Conservation (phyloP, 2,113 vertebrate species). For the Chlorocebus sabaeus region DNA sequence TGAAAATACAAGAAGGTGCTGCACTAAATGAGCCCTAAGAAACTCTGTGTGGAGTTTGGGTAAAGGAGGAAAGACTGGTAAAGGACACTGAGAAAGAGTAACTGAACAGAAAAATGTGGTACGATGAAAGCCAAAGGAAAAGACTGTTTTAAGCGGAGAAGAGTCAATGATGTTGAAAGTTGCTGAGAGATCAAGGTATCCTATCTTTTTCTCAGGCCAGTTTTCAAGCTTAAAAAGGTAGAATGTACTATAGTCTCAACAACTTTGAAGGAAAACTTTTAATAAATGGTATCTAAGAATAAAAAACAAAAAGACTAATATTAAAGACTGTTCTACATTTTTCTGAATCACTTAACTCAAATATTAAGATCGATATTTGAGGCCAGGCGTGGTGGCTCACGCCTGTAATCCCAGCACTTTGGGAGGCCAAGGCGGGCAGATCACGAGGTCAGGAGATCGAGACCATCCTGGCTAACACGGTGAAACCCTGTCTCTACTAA, state of each 20-base stretch:
- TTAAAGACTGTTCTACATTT: neutral
- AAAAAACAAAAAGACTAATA: neutral
- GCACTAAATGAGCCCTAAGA: neutral
- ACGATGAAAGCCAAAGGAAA: neutral
- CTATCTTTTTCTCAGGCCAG: neutral
- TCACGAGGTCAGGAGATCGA: too few relatives aligned
- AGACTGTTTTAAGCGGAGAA: neutral
- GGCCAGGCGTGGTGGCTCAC: too few relatives aligned
- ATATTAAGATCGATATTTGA: neutral
- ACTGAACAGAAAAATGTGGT: neutral
- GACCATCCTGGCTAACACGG: too few relatives aligned
- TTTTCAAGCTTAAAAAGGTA: neutral
- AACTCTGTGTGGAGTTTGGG: neutral
- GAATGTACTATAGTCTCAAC: neutral
- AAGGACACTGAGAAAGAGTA: neutral
- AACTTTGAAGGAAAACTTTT: slow-evolving; percentile 12
- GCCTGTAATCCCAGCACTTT: too few relatives aligned
- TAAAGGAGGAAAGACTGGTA: neutral
- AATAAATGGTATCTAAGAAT: neutral
- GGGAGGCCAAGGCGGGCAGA: too few relatives aligned
- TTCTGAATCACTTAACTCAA: slow-evolving; percentile 30
- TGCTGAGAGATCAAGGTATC: neutral
- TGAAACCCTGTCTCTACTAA: too few relatives aligned
- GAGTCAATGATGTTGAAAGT: neutral
- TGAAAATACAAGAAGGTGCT: neutral